Evolutionary conservation across 2,888 invertebrate genomes (phyloP), one percentile per base, ranked within the genome.

Genomic region (Nematopogon swammerdamellus): DNA sequence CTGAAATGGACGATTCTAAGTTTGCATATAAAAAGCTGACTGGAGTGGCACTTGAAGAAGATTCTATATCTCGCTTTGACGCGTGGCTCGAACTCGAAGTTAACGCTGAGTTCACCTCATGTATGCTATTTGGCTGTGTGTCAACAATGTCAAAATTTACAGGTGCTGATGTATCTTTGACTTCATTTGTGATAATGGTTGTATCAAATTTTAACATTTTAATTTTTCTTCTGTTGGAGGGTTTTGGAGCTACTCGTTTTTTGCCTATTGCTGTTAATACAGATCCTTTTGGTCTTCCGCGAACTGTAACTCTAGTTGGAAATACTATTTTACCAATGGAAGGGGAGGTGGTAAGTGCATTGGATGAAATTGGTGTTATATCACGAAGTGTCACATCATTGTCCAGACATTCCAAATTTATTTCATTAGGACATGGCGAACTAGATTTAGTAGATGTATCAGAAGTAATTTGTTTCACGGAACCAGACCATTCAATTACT

Each of bases 401-500:
- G n/a, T n/a, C n/a, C n/a, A n/a, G n/a, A n/a, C n/a, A n/a, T n/a
- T n/a, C n/a, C n/a, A n/a, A n/a, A n/a, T n/a, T n/a, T n/a, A n/a
- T n/a, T n/a, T n/a, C n/a, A n/a, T n/a, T n/a, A n/a, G n/a, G n/a
- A n/a, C n/a, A n/a, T n/a, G n/a, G n/a, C n/a, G 19, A n/a, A 20
- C 19, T n/a, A 29, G 8, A 17, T 20, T 14, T 20, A 14, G 19
- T 2, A 47, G 3, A 18, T 20, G 4, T n/a, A 25, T 17, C 11
- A 47, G 3, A 20, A 17, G 3, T 16, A 6, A 18, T 47, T 3
- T 20, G 2, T 29, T 47, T 20, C 5, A 20, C 14, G 19, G 16
- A 14, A 18, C 25, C 47, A 20, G 47, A 20, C 47, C 47, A 47
- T 5, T 47, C 14, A 20, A 19, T 14, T n/a, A 47, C 29, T n/a